Base-by-base conservation (phyloP, 2,888 invertebrate genomes). In the Ernsta delagoae region DNA sequence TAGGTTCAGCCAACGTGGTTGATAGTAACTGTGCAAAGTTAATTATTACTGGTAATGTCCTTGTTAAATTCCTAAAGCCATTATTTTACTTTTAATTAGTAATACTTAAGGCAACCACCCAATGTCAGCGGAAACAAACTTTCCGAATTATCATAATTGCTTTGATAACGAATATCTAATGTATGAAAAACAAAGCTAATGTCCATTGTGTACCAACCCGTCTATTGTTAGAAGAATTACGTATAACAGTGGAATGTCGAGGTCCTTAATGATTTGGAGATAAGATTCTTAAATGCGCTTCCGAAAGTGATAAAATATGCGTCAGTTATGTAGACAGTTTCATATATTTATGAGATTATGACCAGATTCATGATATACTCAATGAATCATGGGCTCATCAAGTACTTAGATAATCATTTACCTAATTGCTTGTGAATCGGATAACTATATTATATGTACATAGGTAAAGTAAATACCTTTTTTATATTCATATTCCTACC, bases 241-340 rank as follows among this genome's bases (percentile, higher is more conserved):
- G 70, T 74, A 75, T 65, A 69, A 70, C 70, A 70, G 67, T 61
- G 72, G 73, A 71, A 74, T 74, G 71, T 65, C 66, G 64, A 70
- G 70, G 71, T 64, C 61, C 67, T 72, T 68, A 74, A 70, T 9
- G 61, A 54, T 59, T 5, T 8, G 7, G 12, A 65, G 75, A 75
- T 75, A 75, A 76, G 72, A 75, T 75, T 74, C 59, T 65, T 31
- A 12, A 70, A 56, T 72, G 71, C 50, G 70, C 70, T 74, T 74
- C 75, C 73, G 71, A 71, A 71, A 71, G 63, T 73, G 73, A 75
- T 75, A 73, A 74, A 60, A 34, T 11, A 34, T 67, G 53, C 66
- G 66, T 67, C 66, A 67, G 65, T 59, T 59, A 3, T 39, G 39
- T 39, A 39, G 24, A 24, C 24, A 24, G 24, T 24, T 24, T 24